Evolutionary conservation across 2,113 vertebrate genomes (phyloP).

Genomic region (Atractosteus spatula): DNA sequence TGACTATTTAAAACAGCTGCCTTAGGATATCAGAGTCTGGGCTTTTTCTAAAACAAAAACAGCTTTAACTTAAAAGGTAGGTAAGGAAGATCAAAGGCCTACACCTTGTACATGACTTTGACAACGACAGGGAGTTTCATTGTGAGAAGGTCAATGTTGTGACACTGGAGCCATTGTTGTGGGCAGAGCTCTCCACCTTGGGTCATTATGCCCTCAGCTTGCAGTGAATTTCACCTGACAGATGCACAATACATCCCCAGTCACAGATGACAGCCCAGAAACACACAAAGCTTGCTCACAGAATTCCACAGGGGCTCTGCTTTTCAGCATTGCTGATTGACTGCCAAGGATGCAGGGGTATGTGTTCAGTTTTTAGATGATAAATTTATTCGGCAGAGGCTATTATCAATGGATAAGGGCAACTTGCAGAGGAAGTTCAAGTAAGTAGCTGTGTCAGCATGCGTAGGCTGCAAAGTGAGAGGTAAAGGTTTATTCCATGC

Average conservation of each 20-base stretch:
- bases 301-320: not conserved
- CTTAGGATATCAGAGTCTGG: not conserved
- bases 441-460: too few relatives aligned
- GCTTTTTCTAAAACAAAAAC: too few relatives aligned
- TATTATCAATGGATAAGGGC: too few relatives aligned
- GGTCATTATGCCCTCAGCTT: slow-evolving; percentile 41
- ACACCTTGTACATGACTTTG: slow-evolving; percentile 50
- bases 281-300: slow-evolving; percentile 31
- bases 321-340: too few relatives aligned
- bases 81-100: slow-evolving; percentile 51
- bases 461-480: too few relatives aligned
- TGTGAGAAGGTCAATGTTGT: slow-evolving; percentile 50
- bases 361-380: too few relatives aligned
- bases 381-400: too few relatives aligned
- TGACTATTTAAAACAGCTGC: not conserved
- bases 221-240: slow-evolving; percentile 16
- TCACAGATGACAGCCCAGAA: slow-evolving; percentile 56
- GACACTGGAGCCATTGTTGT: slow-evolving; percentile 2
- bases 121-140: slow-evolving; percentile 57
- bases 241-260: slow-evolving; percentile 39
- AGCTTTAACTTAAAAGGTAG: slow-evolving; percentile 32
- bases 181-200: slow-evolving; percentile 35
- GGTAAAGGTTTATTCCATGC: too few relatives aligned
- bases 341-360: too few relatives aligned
- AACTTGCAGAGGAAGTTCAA: too few relatives aligned